A percentile compares a stretch with the other conserved stretches of the same genome.
phyloP scores from a whole-genome alignment of 2,888 invertebrate genomes.

The Mythimna pallens region DNA sequence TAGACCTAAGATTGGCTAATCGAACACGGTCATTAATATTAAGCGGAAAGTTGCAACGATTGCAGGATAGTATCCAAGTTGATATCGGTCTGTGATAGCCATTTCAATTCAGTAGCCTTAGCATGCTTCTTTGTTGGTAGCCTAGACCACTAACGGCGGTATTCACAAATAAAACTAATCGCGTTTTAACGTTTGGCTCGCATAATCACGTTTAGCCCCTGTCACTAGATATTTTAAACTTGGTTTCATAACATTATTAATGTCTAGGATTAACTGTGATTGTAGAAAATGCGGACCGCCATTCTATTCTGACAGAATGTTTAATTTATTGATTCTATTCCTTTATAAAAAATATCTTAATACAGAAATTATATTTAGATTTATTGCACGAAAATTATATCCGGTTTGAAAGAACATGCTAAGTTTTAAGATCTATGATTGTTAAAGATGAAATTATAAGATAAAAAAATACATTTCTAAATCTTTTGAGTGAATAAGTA shows the following conservation, averaged over 20 bases:
- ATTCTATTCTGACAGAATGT: constrained; percentile 10
- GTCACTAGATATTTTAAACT: constrained; percentile 1
- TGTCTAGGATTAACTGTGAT: constrained; percentile 24
- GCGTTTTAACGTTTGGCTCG: too few species aligned
- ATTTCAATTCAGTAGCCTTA: constrained; percentile 34
- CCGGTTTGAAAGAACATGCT: constrained; percentile 35
- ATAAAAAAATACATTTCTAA: constrained; percentile 50
- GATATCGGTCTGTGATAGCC: constrained; percentile 28
- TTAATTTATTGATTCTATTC: constrained; percentile 41
- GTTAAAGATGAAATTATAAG: constrained; percentile 56
- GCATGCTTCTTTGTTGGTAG: constrained; percentile 7
- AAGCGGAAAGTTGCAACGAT: constrained; percentile 11
- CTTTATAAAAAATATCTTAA: constrained; percentile 12
- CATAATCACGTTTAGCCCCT: too few species aligned
- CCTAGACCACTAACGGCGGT: neutral
- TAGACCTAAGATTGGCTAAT: constrained; percentile 40
- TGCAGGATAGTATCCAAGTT: constrained; percentile 10
- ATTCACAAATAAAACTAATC: too few species aligned
- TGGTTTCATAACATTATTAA: constrained; percentile 26
- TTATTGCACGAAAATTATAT: constrained; percentile 39
- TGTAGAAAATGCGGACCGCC: neutral
- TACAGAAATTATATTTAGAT: constrained; percentile 22
- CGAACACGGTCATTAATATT: constrained; percentile 35
- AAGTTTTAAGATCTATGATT: constrained; percentile 23
- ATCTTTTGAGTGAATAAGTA: constrained; percentile 59